A percentile compares a stretch with the other conserved stretches of the same genome.
These are phyloP conservation scores for Synanceia verrucosa DNA, from an alignment of 2,797 vertebrate species.

Conservation along the genomic window DNA sequence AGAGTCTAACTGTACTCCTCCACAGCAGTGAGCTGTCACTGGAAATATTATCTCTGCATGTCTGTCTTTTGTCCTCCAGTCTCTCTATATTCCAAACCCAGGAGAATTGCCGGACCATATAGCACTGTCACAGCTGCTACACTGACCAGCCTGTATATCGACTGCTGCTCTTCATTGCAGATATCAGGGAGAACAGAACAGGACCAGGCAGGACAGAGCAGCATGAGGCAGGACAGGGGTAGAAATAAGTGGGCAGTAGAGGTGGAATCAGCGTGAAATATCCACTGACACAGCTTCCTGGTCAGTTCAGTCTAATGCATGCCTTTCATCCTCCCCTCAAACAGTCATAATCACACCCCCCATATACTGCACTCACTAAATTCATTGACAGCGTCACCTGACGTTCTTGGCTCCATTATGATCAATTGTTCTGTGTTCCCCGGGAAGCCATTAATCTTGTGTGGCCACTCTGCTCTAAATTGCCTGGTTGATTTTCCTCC, in stretches of 20 bases:
- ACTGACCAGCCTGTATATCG: constrained; percentile 49
- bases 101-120: constrained; percentile 53
- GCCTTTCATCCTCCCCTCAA: constrained; percentile 36
- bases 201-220: constrained; percentile 30
- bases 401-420: constrained; percentile 54
- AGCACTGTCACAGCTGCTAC: constrained; percentile 57
- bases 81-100: constrained; percentile 38
- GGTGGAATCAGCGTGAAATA: constrained; percentile 33
- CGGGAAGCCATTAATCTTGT: constrained; percentile 71
- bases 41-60: constrained; percentile 42
- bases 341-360: constrained; percentile 39
- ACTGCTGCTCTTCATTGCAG: constrained; percentile 43
- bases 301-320: constrained; percentile 9
- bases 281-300: constrained; percentile 26
- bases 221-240: constrained; percentile 7
- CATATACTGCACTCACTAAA: constrained; percentile 28
- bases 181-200: constrained; percentile 28
- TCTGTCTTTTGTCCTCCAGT: constrained; percentile 48
- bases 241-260: constrained; percentile 18
- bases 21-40: constrained; percentile 49
- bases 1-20: constrained; percentile 23
- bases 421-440: constrained; percentile 66
- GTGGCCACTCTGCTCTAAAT: constrained; percentile 54
- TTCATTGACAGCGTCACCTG: constrained; percentile 36
- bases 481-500: constrained; percentile 57